Evolutionary conservation across 2,113 vertebrate genomes (phyloP), one percentile per base, ranked within the genome.

Genomic region (Puntigrus tetrazona): DNA sequence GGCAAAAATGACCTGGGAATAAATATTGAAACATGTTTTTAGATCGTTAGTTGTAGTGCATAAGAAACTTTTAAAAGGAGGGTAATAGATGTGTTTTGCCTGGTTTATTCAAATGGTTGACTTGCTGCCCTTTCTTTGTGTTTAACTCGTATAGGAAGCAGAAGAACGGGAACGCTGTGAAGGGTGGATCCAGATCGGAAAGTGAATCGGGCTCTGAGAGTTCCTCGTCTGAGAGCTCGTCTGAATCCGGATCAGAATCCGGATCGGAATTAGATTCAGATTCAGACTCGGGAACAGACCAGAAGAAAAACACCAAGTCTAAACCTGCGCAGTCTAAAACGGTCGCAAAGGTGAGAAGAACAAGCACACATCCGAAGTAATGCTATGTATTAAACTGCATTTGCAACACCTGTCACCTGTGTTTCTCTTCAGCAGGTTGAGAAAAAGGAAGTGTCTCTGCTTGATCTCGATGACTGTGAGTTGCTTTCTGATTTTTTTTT

Each of bases 381-480:
- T 45, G 38, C 13, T 70, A 20, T 34, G 13, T 41, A 13, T 13
- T 25, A 34, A 72, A 16, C 34, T 41, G 34, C 5, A 45, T 73
- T 5, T 43, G 70, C 45, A 73, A 73, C 41, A 45, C 47, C 67
- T 70, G 67, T 8, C 34, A 70, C 11, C 9, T n/a, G 31, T 47
- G 45, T 75, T 11, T 38, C 65, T 38, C 38, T 45, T 73, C 70
- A 45, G 73, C 75, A 38, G 10, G 50, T 38, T 88, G 93, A 94
- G 61, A 31, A 92, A 61, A 93, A 93, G 84, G 96, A 96, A 0
- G 70, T 96, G 5, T 97, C 95, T 55, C 93, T 99, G 70, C 90
- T 99, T 91, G 98, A 99, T 92, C 93, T 99, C 55, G 96, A 97
- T 88, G 96, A 98, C 88, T 96, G 98, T 99, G 93, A 98, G 98